Conservation (phyloP, 53 echinoderm and acorn worm species). For the Temnopleurus reevesii region DNA sequence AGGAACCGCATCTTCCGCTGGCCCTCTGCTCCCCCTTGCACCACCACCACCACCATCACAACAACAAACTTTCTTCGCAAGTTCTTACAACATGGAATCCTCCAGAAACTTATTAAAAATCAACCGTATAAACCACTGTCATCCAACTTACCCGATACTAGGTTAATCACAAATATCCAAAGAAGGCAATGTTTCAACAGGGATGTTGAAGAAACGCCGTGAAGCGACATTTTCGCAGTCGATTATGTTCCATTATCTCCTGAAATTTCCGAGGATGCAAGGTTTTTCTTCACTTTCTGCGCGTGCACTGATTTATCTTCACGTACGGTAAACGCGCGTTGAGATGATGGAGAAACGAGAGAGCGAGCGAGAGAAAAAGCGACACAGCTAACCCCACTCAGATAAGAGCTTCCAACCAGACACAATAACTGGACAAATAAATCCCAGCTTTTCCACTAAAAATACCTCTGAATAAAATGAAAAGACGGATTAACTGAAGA, state of each 20-base stretch:
- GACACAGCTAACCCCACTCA: neutral
- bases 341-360: neutral
- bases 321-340: neutral
- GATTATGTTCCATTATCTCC: slow-evolving; percentile 51
- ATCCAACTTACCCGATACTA: slow-evolving; percentile 17
- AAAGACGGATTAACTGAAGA: slow-evolving; percentile 1
- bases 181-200: neutral
- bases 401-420: neutral
- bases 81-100: neutral
- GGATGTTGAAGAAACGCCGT: neutral
- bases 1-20: neutral
- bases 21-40: neutral
- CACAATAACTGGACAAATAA: no score
- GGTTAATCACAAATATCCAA: slow-evolving; percentile 8
- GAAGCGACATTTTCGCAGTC: slow-evolving; percentile 28
- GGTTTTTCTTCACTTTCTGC: neutral
- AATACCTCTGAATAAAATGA: neutral
- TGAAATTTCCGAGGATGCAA: neutral
- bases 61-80: slow-evolving; percentile 19
- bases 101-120: neutral
- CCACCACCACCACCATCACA: neutral
- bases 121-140: neutral
- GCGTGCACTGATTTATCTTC: slow-evolving; percentile 16
- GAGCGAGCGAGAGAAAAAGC: neutral
- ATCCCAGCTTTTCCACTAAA: neutral